These are phyloP conservation scores for Pyrrhia umbra DNA, from an alignment of 2,888 invertebrate species.

Conservation along the genomic window DNA sequence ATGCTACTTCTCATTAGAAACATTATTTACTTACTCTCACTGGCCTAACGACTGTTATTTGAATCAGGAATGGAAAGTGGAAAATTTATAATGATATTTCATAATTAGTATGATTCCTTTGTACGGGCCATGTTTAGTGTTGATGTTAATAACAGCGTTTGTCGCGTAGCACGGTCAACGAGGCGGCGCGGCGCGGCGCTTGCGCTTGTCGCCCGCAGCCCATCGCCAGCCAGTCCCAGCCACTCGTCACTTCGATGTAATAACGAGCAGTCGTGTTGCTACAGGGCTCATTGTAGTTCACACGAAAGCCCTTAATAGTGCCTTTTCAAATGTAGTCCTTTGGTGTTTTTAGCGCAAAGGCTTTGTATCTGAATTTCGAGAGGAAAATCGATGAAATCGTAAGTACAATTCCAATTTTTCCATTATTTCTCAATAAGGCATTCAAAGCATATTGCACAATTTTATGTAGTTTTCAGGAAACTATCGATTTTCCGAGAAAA, in stretches of 20 bases:
- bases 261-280: conserved; percentile 84
- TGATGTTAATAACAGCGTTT: conserved; percentile 34
- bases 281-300: conserved; percentile 89
- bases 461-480: conserved; percentile 53
- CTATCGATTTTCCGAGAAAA: conserved; percentile 46
- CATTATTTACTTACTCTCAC: neutral
- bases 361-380: conserved; percentile 79
- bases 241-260: conserved; percentile 86
- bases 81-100: neutral
- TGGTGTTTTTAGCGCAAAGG: conserved; percentile 80
- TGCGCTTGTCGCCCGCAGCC: conserved; percentile 53
- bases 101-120: conserved; percentile 14
- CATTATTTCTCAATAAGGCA: conserved; percentile 49
- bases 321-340: conserved; percentile 90
- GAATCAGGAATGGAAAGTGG: neutral
- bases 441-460: conserved; percentile 76
- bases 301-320: conserved; percentile 87
- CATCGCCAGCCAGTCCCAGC: conserved; percentile 43
- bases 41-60: neutral
- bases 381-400: conserved; percentile 88
- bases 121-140: conserved; percentile 5
- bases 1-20: neutral
- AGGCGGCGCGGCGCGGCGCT: conserved; percentile 55
- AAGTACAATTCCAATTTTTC: conserved; percentile 68
- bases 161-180: conserved; percentile 29